Evolutionary conservation across 2,113 vertebrate genomes (phyloP), one percentile per base, ranked within the genome.

Genomic region (Malurus alboscapulatus): DNA sequence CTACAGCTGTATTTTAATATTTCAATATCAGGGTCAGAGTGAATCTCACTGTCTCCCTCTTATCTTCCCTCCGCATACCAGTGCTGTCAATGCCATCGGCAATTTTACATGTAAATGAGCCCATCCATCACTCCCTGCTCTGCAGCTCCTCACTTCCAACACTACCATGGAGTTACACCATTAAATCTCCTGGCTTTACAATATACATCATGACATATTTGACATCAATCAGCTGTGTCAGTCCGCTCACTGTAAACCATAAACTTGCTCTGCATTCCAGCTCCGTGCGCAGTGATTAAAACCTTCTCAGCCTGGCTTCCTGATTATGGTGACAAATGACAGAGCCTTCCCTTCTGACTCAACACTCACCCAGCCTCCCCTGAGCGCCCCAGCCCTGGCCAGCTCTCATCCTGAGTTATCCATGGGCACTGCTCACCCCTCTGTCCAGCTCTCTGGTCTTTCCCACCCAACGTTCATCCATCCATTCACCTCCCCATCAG

Each of bases 211-310:
- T 97, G 97, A 97, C 98, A 98, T 97, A 97, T 98, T 98, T 98
- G 98, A 98, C 97, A 98, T 98, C 98, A 97, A 98, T 98, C 98
- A 98, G 97, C 96, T 96, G 96, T 98, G 97, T 97, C 98, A 98
- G 96, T 84, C 96, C 32, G 95, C 97, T 98, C 98, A 97, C 97
- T 97, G 97, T 97, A 98, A 98, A 98, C 97, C 95, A 95, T 97
- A 97, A 98, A 98, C 97, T 96, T 47, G 93, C 96, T 97, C 97
- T 92, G 96, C 97, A 96, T 97, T 95, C 96, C 96, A 86, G 95
- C 96, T 94, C 96, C 51, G 84, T 89, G 92, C 32, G 25, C 80
- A 53, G 96, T 96, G 98, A 98, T 98, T 97, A 97, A 97, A 97
- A 97, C 95, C 97, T 96, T 87, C 96, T 94, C 84, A 95, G 95